Percentiles rank a stretch among this genome's conserved stretches.
phyloP scores from a whole-genome alignment of 2,888 invertebrate species.

The Teleogryllus oceanicus region DNA sequence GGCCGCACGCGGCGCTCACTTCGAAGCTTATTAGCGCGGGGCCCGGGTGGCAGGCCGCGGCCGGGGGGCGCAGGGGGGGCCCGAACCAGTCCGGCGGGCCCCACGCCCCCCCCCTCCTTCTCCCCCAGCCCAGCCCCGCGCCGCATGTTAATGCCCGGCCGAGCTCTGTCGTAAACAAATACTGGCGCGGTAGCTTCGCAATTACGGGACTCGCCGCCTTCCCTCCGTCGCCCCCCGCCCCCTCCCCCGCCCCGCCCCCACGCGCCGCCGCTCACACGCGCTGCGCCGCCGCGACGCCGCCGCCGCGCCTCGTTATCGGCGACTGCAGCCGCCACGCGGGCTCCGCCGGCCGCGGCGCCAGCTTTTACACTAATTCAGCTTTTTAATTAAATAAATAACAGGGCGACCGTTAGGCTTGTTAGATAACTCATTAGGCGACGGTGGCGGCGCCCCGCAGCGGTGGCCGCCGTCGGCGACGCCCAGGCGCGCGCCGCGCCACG shows the following conservation, averaged over 20 bases:
- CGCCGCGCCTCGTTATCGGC: neutral
- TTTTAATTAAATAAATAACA: constrained; percentile 1
- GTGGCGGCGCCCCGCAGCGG: neutral
- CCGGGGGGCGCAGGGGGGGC: neutral
- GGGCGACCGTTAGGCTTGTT: neutral
- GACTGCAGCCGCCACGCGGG: neutral
- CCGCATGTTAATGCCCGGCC: neutral
- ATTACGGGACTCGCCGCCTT: constrained; percentile 7
- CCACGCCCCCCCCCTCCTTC: neutral
- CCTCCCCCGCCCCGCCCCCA: neutral
- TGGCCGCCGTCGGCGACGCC: neutral
- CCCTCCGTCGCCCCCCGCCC: neutral
- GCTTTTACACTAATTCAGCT: neutral
- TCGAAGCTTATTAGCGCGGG: neutral
- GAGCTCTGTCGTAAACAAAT: neutral
- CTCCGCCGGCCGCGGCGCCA: neutral
- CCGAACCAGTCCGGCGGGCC: neutral
- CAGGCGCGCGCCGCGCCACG: neutral
- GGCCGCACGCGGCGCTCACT: neutral
- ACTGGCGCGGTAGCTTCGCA: neutral
- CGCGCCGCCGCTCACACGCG: neutral
- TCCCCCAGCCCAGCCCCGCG: neutral
- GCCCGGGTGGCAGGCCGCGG: neutral
- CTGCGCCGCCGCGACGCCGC: neutral
- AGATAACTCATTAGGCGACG: neutral